Evolutionary conservation across 2,113 vertebrate species (phyloP).

Genomic region (Myodes glareolus): DNA sequence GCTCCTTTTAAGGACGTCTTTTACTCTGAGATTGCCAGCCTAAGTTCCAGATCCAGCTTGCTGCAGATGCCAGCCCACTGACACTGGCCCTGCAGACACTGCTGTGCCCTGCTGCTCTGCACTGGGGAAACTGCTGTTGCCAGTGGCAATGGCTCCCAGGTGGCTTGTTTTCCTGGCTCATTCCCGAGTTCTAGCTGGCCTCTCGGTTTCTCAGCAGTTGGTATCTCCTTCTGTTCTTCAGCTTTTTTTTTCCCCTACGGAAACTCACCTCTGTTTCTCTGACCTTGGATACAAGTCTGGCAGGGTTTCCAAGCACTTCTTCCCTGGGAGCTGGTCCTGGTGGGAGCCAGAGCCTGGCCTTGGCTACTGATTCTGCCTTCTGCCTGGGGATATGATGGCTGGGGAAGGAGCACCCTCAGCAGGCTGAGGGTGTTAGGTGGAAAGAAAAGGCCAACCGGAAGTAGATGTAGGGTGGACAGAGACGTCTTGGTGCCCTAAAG

Average conservation of each 20-base stretch:
- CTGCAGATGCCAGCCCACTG: rapidly evolving
- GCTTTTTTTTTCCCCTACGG: neutral
- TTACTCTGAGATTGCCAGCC: neutral
- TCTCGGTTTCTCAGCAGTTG: neutral
- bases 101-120: neutral
- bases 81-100: neutral
- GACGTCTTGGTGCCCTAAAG: too few relatives aligned
- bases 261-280: neutral
- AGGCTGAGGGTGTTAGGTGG: neutral
- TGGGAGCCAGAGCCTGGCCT: neutral
- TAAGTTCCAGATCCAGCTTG: neutral
- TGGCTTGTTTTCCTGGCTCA: neutral
- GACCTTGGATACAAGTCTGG: neutral
- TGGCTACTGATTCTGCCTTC: neutral
- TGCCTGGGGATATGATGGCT: neutral
- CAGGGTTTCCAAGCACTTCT: neutral
- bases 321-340: neutral
- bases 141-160: neutral
- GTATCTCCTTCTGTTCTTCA: neutral
- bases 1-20: neutral
- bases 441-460: neutral
- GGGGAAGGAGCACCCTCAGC: neutral
- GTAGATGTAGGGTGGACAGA: neutral
- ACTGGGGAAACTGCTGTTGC: neutral
- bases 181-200: neutral